Conservation (phyloP, 2,888 invertebrate genomes). For the Ramazzottius varieornatus region DNA sequence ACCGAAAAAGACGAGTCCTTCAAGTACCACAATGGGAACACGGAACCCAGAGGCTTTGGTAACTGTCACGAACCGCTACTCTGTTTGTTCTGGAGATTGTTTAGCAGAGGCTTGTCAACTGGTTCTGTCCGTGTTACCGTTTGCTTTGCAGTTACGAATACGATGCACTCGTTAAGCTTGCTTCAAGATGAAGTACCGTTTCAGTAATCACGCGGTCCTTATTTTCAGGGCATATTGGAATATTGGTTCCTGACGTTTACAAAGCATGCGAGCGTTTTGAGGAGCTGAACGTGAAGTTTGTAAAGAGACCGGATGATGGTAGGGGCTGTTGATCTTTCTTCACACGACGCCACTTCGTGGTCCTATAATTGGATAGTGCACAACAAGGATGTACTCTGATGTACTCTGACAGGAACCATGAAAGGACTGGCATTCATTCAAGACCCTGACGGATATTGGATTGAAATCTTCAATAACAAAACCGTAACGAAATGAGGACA, state of each 20-base stretch:
- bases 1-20: conserved; percentile 53
- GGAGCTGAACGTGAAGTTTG: conserved; percentile 53
- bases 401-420: conserved; percentile 41
- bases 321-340: conserved; percentile 9
- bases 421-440: conserved; percentile 75
- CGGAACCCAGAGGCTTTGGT: conserved; percentile 64
- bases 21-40: conserved; percentile 64
- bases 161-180: conserved; percentile 5
- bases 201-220: too few species aligned
- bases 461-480: conserved; percentile 36
- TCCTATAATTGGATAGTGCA: neutral
- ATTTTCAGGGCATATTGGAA: conserved; percentile 52
- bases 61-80: too few species aligned
- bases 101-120: too few species aligned
- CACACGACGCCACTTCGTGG: neutral
- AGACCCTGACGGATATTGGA: conserved; percentile 90
- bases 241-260: conserved; percentile 64
- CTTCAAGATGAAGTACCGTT: too few species aligned
- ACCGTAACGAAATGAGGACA: too few species aligned
- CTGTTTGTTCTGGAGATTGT: too few species aligned
- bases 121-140: too few species aligned
- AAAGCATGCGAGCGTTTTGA: conserved; percentile 65
- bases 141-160: too few species aligned
- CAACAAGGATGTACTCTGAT: neutral
- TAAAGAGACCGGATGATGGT: conserved; percentile 59